These are phyloP conservation scores for Apamea epomidion DNA, from an alignment of 2,888 invertebrate species.

Conservation along the genomic window DNA sequence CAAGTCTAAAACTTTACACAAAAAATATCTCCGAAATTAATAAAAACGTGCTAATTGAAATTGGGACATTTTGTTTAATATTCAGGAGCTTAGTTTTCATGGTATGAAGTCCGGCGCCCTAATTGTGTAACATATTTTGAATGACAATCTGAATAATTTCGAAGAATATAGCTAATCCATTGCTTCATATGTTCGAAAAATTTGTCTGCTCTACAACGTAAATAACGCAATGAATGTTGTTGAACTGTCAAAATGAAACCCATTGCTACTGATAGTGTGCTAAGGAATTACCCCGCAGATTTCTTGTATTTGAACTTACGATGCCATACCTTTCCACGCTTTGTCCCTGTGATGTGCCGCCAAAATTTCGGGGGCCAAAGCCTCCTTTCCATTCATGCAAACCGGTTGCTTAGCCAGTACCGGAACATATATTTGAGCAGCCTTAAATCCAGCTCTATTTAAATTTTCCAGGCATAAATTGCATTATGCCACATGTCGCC, in stretches of 20 bases:
- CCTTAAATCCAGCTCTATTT: slow-evolving; percentile 22
- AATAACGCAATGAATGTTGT: neutral
- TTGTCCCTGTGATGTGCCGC: neutral
- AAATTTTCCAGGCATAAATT: slow-evolving; percentile 31
- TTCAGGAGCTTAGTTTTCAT: neutral
- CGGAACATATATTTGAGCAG: slow-evolving; percentile 13
- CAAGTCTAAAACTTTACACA: slow-evolving; percentile 14
- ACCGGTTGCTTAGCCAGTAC: slow-evolving; percentile 29
- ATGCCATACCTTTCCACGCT: too few species aligned
- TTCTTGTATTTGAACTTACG: neutral
- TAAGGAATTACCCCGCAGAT: neutral
- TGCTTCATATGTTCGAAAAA: neutral
- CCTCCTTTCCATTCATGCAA: slow-evolving; percentile 18
- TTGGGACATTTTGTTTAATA: neutral
- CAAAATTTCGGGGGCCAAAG: neutral
- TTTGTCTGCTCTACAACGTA: neutral
- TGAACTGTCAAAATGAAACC: neutral
- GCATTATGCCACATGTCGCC: slow-evolving; percentile 30
- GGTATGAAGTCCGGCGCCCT: neutral
- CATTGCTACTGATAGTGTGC: neutral
- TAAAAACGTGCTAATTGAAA: neutral
- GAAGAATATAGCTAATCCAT: neutral
- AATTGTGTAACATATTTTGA: neutral
- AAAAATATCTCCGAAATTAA: neutral
- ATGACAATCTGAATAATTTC: neutral